These are phyloP conservation scores for Antitype chi DNA, from an alignment of 2,888 invertebrate species.

Conservation along the genomic window DNA sequence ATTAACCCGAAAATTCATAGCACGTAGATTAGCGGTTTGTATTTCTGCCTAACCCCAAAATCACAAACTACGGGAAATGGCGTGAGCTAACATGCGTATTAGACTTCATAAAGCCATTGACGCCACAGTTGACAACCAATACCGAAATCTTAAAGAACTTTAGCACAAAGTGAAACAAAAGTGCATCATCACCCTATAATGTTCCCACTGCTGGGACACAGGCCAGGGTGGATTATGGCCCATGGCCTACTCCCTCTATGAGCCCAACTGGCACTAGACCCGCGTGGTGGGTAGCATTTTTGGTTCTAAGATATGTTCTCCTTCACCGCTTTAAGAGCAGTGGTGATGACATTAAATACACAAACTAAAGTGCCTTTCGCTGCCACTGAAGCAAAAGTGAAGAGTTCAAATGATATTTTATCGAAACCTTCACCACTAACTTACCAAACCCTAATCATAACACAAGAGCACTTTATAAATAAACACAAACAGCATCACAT, in stretches of 20 bases:
- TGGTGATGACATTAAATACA: too few species aligned
- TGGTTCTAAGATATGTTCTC: too few species aligned
- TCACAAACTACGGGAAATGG: not conserved
- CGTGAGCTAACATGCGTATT: not conserved
- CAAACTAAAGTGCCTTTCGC: too few species aligned
- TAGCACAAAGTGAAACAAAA: not conserved
- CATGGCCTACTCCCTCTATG: too few species aligned
- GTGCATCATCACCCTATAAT: too few species aligned
- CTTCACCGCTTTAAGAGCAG: too few species aligned
- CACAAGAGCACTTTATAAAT: not conserved
- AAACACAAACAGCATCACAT: not conserved
- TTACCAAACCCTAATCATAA: not conserved
- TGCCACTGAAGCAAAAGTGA: not conserved
- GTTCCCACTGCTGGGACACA: too few species aligned
- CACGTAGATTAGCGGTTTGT: not conserved
- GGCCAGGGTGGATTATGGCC: too few species aligned
- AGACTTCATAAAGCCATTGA: not conserved
- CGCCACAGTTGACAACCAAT: not conserved
- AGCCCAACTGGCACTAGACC: too few species aligned
- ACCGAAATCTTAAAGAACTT: not conserved
- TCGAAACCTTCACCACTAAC: slow-evolving; percentile 10
- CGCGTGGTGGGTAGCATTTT: too few species aligned
- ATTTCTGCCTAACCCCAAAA: not conserved
- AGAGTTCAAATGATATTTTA: not conserved
- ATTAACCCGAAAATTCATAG: not conserved